Evolutionary conservation across 2,888 invertebrate species (phyloP).

Genomic region (Lasioglossum oenotherae): DNA sequence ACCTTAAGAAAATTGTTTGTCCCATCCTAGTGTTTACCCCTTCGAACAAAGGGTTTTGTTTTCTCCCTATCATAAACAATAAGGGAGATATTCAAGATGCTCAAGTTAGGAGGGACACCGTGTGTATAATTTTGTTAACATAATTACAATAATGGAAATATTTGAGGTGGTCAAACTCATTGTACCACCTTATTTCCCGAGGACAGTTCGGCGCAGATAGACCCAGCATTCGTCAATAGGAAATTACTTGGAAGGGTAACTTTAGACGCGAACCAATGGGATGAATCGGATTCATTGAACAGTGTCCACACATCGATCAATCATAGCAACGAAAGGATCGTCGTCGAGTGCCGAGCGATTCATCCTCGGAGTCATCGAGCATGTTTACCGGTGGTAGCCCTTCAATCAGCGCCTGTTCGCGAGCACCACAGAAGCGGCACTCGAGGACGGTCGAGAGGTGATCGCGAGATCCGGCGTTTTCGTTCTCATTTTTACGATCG

Average conservation of each 20-base stretch:
- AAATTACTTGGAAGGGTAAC: not conserved
- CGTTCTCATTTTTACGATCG: conserved; percentile 52
- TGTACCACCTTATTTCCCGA: not conserved
- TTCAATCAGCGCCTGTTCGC: conserved; percentile 58
- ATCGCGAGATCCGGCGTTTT: conserved; percentile 31
- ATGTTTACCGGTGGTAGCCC: conserved; percentile 64
- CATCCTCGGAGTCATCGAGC: conserved; percentile 36
- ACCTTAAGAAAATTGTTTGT: too few relatives aligned
- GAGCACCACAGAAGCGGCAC: conserved; percentile 36
- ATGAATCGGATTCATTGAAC: conserved; percentile 32
- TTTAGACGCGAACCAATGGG: not conserved
- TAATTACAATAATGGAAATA: not conserved
- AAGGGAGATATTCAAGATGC: too few relatives aligned
- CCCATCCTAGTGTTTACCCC: too few relatives aligned
- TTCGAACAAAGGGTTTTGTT: too few relatives aligned
- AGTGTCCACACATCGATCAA: conserved; percentile 39
- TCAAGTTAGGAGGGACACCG: too few relatives aligned
- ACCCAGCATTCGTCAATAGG: not conserved
- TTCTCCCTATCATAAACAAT: too few relatives aligned
- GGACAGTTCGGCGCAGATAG: not conserved
- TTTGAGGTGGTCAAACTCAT: not conserved
- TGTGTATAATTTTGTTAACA: not conserved
- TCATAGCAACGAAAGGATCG: conserved; percentile 24
- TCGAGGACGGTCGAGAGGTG: conserved; percentile 43
- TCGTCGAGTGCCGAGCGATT: conserved; percentile 29